phyloP scores from a whole-genome alignment of 2,888 invertebrate species.

The Marasmarcha lunaedactyla region DNA sequence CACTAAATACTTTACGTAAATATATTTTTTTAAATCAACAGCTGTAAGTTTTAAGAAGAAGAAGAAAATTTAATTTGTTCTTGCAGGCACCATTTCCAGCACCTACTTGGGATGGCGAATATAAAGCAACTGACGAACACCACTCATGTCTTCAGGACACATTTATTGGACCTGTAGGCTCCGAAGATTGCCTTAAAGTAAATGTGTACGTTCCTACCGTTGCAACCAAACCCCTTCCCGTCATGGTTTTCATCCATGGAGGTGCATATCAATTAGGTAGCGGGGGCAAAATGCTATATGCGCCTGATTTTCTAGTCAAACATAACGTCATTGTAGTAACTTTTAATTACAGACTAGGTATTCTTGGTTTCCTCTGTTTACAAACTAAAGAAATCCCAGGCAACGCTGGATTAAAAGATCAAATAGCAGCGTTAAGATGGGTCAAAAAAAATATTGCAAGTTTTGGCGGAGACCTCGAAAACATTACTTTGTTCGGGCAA shows the following conservation, averaged over 20 bases:
- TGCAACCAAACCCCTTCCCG: conserved; percentile 29
- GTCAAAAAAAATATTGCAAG: conserved; percentile 50
- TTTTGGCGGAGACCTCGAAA: conserved; percentile 54
- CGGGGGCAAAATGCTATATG: conserved; percentile 45
- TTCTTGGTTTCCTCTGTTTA: conserved; percentile 50
- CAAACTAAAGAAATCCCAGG: conserved; percentile 54
- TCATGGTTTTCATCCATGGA: conserved; percentile 57
- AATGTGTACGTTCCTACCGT: conserved; percentile 43
- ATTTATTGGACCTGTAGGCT: conserved; percentile 28
- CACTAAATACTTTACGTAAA: too few relatives aligned
- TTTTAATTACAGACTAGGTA: conserved; percentile 53
- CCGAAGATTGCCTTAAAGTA: conserved; percentile 49
- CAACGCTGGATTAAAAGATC: conserved; percentile 55
- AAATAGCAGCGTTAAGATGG: conserved; percentile 55
- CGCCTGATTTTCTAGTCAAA: conserved; percentile 44
- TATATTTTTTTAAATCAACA: too few relatives aligned
- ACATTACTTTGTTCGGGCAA: conserved; percentile 54
- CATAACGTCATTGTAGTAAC: conserved; percentile 51
- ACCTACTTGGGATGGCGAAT: conserved; percentile 47
- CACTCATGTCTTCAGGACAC: conserved; percentile 38
- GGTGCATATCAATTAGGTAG: conserved; percentile 51
- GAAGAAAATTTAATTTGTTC: conserved; percentile 6
- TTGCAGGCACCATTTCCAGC: conserved; percentile 49
- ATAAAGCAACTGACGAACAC: conserved; percentile 40
- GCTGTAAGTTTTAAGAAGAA: too few relatives aligned